These are phyloP conservation scores for Fabriciana adippe DNA, from an alignment of 2,888 invertebrate genomes.

Conservation along the genomic window DNA sequence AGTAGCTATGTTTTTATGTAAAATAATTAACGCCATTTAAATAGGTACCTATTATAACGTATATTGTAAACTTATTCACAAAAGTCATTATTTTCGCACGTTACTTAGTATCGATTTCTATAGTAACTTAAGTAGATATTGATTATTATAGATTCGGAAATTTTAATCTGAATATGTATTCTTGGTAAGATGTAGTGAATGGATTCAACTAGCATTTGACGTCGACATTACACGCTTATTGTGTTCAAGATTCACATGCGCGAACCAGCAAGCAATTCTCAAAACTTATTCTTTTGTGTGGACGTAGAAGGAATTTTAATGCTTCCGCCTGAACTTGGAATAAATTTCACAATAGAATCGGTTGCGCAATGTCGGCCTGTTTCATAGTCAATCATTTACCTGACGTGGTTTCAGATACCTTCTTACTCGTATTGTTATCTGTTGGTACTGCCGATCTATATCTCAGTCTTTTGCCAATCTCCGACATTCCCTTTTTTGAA, in stretches of 20 bases:
- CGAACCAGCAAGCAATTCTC: slow-evolving; percentile 68
- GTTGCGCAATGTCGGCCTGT: slow-evolving; percentile 61
- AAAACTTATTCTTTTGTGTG: slow-evolving; percentile 80
- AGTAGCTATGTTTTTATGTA: too few species aligned
- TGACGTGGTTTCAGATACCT: slow-evolving; percentile 36
- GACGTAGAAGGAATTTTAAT: slow-evolving; percentile 78
- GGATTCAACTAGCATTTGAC: slow-evolving; percentile 44
- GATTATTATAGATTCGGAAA: too few species aligned
- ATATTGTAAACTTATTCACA: too few species aligned
- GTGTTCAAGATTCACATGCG: slow-evolving; percentile 71
- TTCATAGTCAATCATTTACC: slow-evolving; percentile 56
- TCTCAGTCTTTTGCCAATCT: slow-evolving; percentile 30
- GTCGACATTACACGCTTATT: slow-evolving; percentile 54
- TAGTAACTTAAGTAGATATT: too few species aligned
- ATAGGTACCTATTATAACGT: too few species aligned
- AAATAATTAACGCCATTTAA: too few species aligned
- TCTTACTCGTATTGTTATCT: slow-evolving; percentile 25
- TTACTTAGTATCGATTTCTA: too few species aligned
- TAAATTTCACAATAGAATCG: slow-evolving; percentile 66
- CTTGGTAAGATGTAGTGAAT: slow-evolving; percentile 11
- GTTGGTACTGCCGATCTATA: slow-evolving; percentile 22
- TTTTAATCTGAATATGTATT: slow-evolving; percentile 10
- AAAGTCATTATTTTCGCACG: too few species aligned
- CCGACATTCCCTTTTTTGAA: not conserved
- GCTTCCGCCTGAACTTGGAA: slow-evolving; percentile 75